Percentiles rank a stretch among this genome's conserved stretches.
Conservation (phyloP, 2,888 invertebrate species). For the Drosophila hamatofila region DNA sequence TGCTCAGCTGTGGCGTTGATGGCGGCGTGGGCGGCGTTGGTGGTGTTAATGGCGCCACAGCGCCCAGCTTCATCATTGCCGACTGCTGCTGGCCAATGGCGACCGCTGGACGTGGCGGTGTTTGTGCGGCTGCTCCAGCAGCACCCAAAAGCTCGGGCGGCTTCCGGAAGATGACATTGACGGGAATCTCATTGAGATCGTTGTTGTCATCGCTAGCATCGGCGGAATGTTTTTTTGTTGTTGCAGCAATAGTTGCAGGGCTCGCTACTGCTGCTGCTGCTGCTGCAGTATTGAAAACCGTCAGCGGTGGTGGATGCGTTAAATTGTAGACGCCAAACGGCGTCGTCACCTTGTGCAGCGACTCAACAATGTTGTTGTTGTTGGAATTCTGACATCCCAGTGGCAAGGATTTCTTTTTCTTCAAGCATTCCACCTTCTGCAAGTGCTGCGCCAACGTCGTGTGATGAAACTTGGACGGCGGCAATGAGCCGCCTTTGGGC, state of each 20-base stretch:
- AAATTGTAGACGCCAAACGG: slow-evolving; percentile 42
- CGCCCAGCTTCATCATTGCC: slow-evolving; percentile 31
- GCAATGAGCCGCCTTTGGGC: slow-evolving; percentile 71
- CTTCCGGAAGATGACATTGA: slow-evolving; percentile 84
- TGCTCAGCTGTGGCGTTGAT: slow-evolving; percentile 55
- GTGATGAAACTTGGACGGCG: slow-evolving; percentile 84
- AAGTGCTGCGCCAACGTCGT: slow-evolving; percentile 84
- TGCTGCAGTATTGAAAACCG: slow-evolving; percentile 55
- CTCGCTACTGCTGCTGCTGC: slow-evolving; percentile 16
- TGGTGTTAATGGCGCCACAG: slow-evolving; percentile 60
- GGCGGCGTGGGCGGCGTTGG: slow-evolving; percentile 26
- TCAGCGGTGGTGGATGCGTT: slow-evolving; percentile 72
- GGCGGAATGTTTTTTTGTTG: slow-evolving; percentile 82
- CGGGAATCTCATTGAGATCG: slow-evolving; percentile 84
- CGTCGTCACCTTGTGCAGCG: slow-evolving; percentile 41
- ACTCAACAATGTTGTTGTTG: slow-evolving; percentile 40
- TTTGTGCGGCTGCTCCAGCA: slow-evolving; percentile 28
- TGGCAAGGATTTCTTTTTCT: slow-evolving; percentile 77
- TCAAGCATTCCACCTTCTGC: slow-evolving; percentile 83
- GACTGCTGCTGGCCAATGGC: slow-evolving; percentile 16
- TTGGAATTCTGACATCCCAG: slow-evolving; percentile 55
- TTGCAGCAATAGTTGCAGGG: slow-evolving; percentile 12
- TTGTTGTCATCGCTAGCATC: slow-evolving; percentile 65
- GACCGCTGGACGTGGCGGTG: slow-evolving; percentile 32
- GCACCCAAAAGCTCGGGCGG: slow-evolving; percentile 47